Percentiles rank a stretch among this genome's conserved stretches.
phyloP scores from a whole-genome alignment of 2,113 vertebrate species.

The Chamaea fasciata region DNA sequence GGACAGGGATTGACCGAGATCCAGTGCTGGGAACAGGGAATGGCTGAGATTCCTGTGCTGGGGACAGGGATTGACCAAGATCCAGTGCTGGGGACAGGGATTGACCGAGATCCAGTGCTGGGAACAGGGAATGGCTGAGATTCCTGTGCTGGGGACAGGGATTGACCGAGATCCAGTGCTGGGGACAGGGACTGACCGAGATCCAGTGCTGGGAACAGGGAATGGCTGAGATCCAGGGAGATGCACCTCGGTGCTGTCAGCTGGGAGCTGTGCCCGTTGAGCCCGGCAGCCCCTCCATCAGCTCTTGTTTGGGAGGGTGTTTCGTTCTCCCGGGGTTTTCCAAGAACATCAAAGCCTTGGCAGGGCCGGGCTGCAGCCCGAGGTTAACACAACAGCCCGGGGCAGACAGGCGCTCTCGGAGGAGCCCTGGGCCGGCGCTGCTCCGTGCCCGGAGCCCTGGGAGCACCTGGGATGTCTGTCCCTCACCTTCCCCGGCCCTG shows the following conservation, averaged over 20 bases:
- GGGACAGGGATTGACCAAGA: too few species aligned
- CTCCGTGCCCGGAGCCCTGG: accelerated
- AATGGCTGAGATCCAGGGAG: background rate
- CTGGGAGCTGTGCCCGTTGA: background rate
- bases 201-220: too few species aligned
- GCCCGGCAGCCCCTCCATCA: background rate
- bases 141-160: too few species aligned
- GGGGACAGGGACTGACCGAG: too few species aligned
- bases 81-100: too few species aligned
- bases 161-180: too few species aligned
- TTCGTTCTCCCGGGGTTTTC: background rate
- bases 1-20: too few species aligned
- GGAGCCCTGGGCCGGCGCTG: background rate
- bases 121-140: too few species aligned
- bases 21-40: background rate
- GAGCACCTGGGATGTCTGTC: background rate
- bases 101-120: too few species aligned
- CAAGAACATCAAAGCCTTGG: slow-evolving; percentile 51
- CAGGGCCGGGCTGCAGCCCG: slow-evolving; percentile 14
- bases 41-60: too few species aligned
- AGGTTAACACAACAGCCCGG: slow-evolving; percentile 55
- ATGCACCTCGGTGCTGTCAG: accelerated
- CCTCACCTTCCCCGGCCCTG: background rate
- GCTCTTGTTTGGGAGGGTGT: slow-evolving; percentile 15
- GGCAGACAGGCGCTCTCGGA: background rate